Percentiles rank a stretch among this genome's conserved stretches.
phyloP scores from a whole-genome alignment of 2,888 invertebrate genomes.

The Horisme vitalbata region DNA sequence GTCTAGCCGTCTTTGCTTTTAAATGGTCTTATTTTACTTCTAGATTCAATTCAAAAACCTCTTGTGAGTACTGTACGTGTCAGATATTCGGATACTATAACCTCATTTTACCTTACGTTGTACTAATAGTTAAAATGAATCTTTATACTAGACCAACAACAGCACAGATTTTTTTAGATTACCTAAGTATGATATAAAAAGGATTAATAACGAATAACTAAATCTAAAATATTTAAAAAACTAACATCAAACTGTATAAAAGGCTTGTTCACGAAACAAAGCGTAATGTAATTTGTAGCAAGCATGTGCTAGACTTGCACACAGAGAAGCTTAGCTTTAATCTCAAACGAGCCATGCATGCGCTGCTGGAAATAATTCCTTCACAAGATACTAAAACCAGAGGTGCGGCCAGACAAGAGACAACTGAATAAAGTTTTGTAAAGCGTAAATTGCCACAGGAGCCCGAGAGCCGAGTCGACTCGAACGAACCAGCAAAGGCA shows the following conservation, averaged over 20 bases:
- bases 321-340: slow-evolving; percentile 12
- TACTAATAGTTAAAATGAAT: too few species aligned
- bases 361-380: slow-evolving; percentile 14
- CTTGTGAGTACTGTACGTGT: neutral
- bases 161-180: too few species aligned
- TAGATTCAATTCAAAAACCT: slow-evolving; percentile 8
- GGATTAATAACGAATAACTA: too few species aligned
- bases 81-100: too few species aligned
- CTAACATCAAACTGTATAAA: neutral
- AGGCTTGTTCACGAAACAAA: neutral
- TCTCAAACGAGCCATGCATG: slow-evolving; percentile 7
- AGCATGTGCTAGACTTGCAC: neutral
- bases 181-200: too few species aligned
- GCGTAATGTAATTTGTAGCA: slow-evolving; percentile 3
- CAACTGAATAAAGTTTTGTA: slow-evolving; percentile 73
- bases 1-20: slow-evolving; percentile 24
- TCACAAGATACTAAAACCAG: slow-evolving; percentile 17
- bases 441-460: slow-evolving; percentile 69
- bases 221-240: too few species aligned
- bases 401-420: slow-evolving; percentile 33
- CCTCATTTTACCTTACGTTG: too few species aligned
- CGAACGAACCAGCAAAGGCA: slow-evolving; percentile 48
- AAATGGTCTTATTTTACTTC: slow-evolving; percentile 13
- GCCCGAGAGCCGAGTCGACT: slow-evolving; percentile 11
- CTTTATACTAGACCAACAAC: too few species aligned